Conservation (phyloP, 2,888 invertebrate genomes). For the Labia minor region DNA sequence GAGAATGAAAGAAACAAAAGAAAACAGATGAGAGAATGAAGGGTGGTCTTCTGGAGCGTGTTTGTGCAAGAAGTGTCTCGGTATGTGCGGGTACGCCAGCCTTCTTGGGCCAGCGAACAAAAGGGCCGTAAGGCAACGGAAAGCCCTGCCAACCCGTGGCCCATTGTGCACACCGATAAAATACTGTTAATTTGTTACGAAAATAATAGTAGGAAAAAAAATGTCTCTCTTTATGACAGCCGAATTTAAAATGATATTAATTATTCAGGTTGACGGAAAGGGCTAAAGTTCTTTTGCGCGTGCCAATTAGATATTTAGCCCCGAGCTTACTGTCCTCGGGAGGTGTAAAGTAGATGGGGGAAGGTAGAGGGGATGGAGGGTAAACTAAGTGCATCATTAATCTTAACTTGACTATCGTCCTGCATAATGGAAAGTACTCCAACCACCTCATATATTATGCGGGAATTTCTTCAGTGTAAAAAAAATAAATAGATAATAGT, state of each 20-base stretch:
- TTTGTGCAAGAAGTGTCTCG: background rate
- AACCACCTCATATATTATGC: too few species aligned
- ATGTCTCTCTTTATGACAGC: background rate
- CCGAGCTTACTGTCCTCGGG: too few species aligned
- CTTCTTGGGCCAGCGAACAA: background rate
- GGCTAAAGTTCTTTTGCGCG: too few species aligned
- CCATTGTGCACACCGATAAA: background rate
- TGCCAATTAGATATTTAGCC: too few species aligned
- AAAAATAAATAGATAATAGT: too few species aligned
- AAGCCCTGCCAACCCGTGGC: background rate
- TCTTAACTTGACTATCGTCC: too few species aligned
- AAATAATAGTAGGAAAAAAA: background rate
- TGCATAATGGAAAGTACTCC: too few species aligned
- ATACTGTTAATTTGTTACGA: conserved; percentile 5
- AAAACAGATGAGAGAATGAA: background rate
- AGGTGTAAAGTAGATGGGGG: too few species aligned
- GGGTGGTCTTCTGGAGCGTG: too few species aligned
- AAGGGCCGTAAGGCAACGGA: background rate
- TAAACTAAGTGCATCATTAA: too few species aligned
- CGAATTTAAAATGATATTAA: conserved; percentile 13
- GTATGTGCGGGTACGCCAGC: background rate
- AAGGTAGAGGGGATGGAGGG: too few species aligned
- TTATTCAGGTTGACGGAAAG: background rate
- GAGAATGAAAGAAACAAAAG: background rate
- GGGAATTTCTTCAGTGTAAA: too few species aligned